Base-by-base conservation (phyloP, 2,888 invertebrate species). In the Netelia inedita region DNA sequence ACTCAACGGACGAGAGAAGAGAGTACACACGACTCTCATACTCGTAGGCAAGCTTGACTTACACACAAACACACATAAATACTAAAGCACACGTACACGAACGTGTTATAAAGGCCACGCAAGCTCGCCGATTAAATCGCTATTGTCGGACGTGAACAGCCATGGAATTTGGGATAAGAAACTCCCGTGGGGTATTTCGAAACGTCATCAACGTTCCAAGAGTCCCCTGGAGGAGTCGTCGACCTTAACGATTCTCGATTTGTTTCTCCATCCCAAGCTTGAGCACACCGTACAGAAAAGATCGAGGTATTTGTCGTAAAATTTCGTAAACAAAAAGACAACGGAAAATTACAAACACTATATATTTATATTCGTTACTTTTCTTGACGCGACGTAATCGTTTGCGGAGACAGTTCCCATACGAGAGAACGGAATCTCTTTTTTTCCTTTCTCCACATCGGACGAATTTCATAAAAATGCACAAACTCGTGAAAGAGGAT, bases 351-450 rank as follows among this genome's bases (percentile, higher is more conserved):
- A 35, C 9, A 11, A 53, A 53, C 14, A 50, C 68, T 75, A 66
- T 79, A 79, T 83, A 83, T 79, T 76, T 75, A 65, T 83, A 83
- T 79, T 75, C 71, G 53, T 83, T 59, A 66, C 19, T 71, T 79
- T 66, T 72, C 75, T 72, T 50, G 71, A 57, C 69, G 69, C 23
- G 61, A 79, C 50, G 66, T 83, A 46, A 43, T 65, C 59, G 55
- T 75, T 80, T 80, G 75, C 8, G 19, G 23, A 23, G 66, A 41
- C 72, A 65, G 75, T 59, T 72, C 65, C 57, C 63, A 59, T 66
- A 80, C 28, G 57, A 50, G 23, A 28, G 16, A 72, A 72, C 43
- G 68, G 53, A 76, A 68, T 83, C 71, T 75, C 71, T 74, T 63
- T 2, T 35, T 35, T 35, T 35, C 6, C 6, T 35, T 35, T 35